phyloP scores from a whole-genome alignment of 2,888 invertebrate species.

The Tiliacea citrago region DNA sequence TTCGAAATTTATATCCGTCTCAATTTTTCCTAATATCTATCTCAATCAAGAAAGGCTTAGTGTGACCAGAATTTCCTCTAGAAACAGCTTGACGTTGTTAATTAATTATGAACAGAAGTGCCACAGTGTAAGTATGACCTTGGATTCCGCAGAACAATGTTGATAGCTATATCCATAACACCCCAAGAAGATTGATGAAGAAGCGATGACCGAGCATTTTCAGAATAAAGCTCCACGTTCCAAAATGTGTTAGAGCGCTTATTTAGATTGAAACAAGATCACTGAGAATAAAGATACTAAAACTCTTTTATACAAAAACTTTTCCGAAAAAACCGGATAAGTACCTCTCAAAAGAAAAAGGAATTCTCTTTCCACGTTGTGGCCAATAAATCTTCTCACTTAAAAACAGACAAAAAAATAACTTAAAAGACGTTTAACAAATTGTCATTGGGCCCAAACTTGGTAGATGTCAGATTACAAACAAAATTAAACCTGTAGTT shows the following conservation, averaged over 20 bases:
- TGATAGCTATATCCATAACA: constrained; percentile 21
- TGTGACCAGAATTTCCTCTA: neutral
- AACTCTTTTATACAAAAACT: neutral
- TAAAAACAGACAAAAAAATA: constrained; percentile 63
- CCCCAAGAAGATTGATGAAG: constrained; percentile 27
- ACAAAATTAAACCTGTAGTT: constrained; percentile 32
- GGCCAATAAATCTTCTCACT: constrained; percentile 61
- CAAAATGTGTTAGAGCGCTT: neutral
- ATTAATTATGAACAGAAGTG: constrained; percentile 26
- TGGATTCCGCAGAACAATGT: constrained; percentile 13
- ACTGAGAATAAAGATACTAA: neutral
- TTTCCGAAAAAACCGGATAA: constrained; percentile 24
- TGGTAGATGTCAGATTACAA: constrained; percentile 65
- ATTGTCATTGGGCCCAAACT: constrained; percentile 67
- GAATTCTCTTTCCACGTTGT: constrained; percentile 35
- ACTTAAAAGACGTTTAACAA: constrained; percentile 64
- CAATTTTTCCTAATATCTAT: no score
- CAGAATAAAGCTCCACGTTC: neutral
- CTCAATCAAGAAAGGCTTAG: neutral
- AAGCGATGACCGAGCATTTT: constrained; percentile 32
- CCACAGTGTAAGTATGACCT: constrained; percentile 6
- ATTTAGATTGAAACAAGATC: neutral
- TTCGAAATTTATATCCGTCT: neutral
- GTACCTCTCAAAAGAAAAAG: constrained; percentile 38
- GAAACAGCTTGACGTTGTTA: constrained; percentile 2